Conservation (phyloP, 1,140 invertebrate genomes). For the Telenomus remus region DNA sequence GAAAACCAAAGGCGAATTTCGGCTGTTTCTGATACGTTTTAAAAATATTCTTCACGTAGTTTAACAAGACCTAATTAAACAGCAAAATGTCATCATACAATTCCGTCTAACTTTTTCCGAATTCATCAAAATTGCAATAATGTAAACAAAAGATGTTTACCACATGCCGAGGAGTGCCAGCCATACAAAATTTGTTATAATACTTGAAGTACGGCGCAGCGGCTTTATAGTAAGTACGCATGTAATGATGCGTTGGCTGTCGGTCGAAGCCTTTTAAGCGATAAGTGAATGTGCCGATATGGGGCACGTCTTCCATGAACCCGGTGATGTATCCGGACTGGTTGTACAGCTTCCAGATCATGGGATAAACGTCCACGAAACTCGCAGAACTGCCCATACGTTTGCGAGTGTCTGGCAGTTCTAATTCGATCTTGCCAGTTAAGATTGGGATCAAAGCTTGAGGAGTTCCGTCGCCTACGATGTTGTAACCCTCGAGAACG, state of each 20-base stretch:
- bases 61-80: constrained; percentile 80
- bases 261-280: constrained; percentile 90
- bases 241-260: constrained; percentile 93
- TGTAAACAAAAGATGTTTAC: too few species aligned
- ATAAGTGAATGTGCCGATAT: constrained; percentile 92
- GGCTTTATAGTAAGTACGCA: constrained; percentile 86
- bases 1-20: constrained; percentile 91
- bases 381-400: constrained; percentile 80
- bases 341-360: constrained; percentile 87
- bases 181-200: constrained; percentile 83
- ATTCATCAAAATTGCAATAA: too few species aligned
- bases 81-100: too few species aligned
- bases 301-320: constrained; percentile 91
- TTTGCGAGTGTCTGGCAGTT: constrained; percentile 90
- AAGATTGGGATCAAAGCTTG: constrained; percentile 94
- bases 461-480: constrained; percentile 95
- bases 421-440: constrained; percentile 91
- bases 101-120: too few species aligned
- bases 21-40: constrained; percentile 80
- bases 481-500: constrained; percentile 90
- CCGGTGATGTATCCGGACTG: constrained; percentile 83
- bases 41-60: constrained; percentile 80
- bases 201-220: constrained; percentile 75
- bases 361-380: constrained; percentile 86
- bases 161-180: constrained; percentile 85